A percentile compares a stretch with the other conserved stretches of the same genome.
Evolutionary conservation across 2,888 invertebrate genomes (phyloP).

Genomic region (Artemia sinica): DNA sequence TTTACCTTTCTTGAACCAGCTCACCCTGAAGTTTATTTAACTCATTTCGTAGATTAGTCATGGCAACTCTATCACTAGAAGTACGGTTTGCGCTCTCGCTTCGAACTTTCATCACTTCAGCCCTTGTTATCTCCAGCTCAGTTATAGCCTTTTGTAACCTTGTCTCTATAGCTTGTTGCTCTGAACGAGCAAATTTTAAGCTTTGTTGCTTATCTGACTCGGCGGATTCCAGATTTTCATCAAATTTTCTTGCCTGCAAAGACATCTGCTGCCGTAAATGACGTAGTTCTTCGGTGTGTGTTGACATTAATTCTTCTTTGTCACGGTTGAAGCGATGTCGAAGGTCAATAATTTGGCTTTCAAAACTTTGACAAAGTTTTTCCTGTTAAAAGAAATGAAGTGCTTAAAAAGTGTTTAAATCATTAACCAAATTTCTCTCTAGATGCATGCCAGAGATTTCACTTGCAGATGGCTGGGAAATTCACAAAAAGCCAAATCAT

Average conservation of each 20-base stretch:
- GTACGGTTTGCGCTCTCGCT: slow-evolving; percentile 4
- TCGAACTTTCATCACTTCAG: not conserved
- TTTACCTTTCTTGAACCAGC: not conserved
- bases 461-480: too few relatives aligned
- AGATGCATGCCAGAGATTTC: too few relatives aligned
- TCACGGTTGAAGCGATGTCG: not conserved
- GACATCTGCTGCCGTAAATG: slow-evolving; percentile 7
- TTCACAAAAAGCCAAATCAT: too few relatives aligned
- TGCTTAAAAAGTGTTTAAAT: too few relatives aligned
- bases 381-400: not conserved
- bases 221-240: slow-evolving; percentile 2
- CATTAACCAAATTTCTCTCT: too few relatives aligned
- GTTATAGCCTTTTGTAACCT: not conserved
- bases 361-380: not conserved
- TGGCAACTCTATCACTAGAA: not conserved
- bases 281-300: not conserved
- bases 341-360: not conserved
- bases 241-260: not conserved
- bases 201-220: not conserved
- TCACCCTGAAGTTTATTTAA: not conserved
- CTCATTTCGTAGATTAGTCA: not conserved
- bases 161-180: not conserved
- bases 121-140: not conserved
- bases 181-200: not conserved
- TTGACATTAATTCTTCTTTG: not conserved